phyloP scores from a whole-genome alignment of 1,140 invertebrate species.

The Lepidurus packardi region DNA sequence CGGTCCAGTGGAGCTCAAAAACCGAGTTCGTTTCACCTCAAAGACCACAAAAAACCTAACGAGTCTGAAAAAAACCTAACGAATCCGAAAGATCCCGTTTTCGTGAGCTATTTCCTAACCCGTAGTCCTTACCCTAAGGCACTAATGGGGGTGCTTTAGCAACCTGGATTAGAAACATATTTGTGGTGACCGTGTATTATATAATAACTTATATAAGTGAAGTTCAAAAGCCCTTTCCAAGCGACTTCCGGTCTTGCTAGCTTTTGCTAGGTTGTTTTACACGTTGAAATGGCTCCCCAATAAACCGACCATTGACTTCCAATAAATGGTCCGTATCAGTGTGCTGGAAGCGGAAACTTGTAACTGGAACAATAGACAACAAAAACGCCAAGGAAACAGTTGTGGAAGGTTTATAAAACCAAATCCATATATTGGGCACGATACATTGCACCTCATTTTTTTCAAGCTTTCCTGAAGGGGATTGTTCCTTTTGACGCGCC shows the following conservation, averaged over 20 bases:
- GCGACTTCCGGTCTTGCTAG: not conserved
- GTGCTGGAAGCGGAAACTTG: not conserved
- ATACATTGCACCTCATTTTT: too few species aligned
- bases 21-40: not conserved
- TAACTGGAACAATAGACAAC: not conserved
- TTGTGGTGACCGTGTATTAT: not conserved
- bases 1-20: not conserved
- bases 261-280: not conserved
- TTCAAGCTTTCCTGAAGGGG: too few species aligned
- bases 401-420: too few species aligned
- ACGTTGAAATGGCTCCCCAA: not conserved
- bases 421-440: too few species aligned
- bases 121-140: not conserved
- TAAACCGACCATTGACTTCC: slow-evolving; percentile 18
- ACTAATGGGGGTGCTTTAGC: not conserved
- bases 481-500: too few species aligned
- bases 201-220: not conserved
- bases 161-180: not conserved
- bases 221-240: not conserved
- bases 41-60: not conserved
- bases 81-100: not conserved
- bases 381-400: too few species aligned
- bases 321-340: slow-evolving; percentile 14
- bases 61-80: not conserved
- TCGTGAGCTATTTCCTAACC: not conserved